phyloP scores from a whole-genome alignment of 2,888 invertebrate genomes.

The Neoascia interrupta region DNA sequence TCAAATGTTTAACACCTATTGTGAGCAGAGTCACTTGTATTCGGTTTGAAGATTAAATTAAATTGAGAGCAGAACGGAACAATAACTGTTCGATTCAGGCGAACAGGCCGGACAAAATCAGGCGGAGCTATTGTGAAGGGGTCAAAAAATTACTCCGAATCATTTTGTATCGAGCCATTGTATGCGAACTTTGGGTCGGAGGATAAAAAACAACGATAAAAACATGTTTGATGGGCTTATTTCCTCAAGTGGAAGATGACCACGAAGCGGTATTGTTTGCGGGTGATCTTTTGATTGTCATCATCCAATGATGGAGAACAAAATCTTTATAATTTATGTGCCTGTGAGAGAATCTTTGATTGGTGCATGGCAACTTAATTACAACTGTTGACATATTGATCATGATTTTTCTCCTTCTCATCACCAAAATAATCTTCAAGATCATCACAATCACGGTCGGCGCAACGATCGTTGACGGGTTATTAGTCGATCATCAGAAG shows the following conservation, averaged over 20 bases:
- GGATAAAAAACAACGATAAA: slow-evolving; percentile 6
- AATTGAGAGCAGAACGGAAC: slow-evolving; percentile 39
- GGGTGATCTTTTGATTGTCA: slow-evolving; percentile 53
- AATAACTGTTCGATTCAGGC: slow-evolving; percentile 7
- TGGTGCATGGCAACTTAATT: slow-evolving; percentile 59
- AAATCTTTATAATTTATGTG: slow-evolving; percentile 36
- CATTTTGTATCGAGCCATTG: slow-evolving; percentile 39
- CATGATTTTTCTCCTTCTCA: slow-evolving; percentile 6
- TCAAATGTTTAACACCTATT: slow-evolving; percentile 59
- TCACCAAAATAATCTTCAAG: slow-evolving; percentile 25
- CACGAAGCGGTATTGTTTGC: slow-evolving; percentile 44
- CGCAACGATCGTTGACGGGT: slow-evolving; percentile 33
- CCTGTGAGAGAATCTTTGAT: slow-evolving; percentile 29
- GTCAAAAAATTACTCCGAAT: slow-evolving; percentile 31
- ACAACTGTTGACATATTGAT: slow-evolving; percentile 63
- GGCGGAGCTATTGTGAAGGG: slow-evolving; percentile 6
- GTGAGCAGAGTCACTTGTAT: slow-evolving; percentile 45
- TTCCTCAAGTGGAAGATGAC: slow-evolving; percentile 55
- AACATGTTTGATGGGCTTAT: slow-evolving; percentile 47
- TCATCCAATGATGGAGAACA: slow-evolving; percentile 40
- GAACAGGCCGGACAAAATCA: slow-evolving; percentile 1
- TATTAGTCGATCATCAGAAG: slow-evolving; percentile 48
- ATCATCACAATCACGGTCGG: slow-evolving; percentile 6
- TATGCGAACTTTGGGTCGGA: slow-evolving; percentile 8
- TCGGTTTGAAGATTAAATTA: slow-evolving; percentile 41